Base-by-base conservation (phyloP, 1,140 invertebrate genomes). In the Cardiocondyla obscurior region DNA sequence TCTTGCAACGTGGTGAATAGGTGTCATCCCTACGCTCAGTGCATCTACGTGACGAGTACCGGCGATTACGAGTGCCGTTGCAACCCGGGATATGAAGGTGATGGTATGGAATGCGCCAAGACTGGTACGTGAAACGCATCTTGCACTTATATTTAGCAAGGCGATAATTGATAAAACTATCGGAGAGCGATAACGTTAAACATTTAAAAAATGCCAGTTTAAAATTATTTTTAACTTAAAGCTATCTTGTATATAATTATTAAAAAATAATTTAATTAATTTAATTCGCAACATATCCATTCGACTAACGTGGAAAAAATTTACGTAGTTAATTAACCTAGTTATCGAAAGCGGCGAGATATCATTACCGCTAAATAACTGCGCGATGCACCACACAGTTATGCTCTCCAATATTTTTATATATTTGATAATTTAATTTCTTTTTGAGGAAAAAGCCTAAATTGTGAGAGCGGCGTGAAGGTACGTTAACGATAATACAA, bases 21-120 rank as follows among this genome's bases (percentile, higher is more conserved):
- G 89, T 98, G 98, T 90, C 96, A 97, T 87, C 92, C 94, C 16
- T 95, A 98, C 91, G 97, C 97, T 14, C 95, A 96, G 58, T 99
- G 98, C 90, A 90, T 96, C 16, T 97, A 95, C 90, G 94, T 95
- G 84, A 86, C 94, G 1, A 92, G 91, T 51, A 93, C 93, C 8
- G 90, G 83, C 4, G 94, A 89, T 6, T 97, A 97, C 88, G 93
- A 96, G 51, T 99, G 98, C 92, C 95, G 96, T 30, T 99, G 98
- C 90, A 96, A 96, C 36, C 93, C 95, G 36, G 98, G 97, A 16
- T 99, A 96, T 91, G 95, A 96, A 86, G 97, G 97, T 30, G 96
- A 98, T 92, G 97, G 97, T 7, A 95, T 95, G 82, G 95, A 95
- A 85, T 98, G 98, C 90, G 95, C 93, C 3, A 93, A 93, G 57